Evolutionary conservation across 2,113 vertebrate species (phyloP), one percentile per base, ranked within the genome.

Genomic region (Sclerurus mexicanus): DNA sequence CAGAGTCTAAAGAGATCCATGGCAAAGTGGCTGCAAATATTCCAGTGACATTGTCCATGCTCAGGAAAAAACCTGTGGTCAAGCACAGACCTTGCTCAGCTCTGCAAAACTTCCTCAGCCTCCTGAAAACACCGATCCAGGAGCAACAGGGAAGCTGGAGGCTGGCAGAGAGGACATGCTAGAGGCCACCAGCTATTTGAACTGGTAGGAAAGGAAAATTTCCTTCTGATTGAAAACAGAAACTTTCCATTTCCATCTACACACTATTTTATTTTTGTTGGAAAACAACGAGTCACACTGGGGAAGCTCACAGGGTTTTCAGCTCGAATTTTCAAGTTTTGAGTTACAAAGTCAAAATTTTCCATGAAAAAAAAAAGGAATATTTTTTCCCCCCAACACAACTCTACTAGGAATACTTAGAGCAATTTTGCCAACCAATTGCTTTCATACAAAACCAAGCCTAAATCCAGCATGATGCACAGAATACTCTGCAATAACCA

Each of bases 311-410:
- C 2, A 4, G 59, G 81, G 52, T 74, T 92, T 92, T 90, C 82
- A 77, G 79, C 40, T 60, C 59, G 77, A 90, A 80, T 90, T 92
- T 94, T 86, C 35, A 93, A 90, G 82, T 95, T 94, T 77, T 42
- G 37, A 91, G 67, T 75, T 94, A 67, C 62, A 87, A 96, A 97
- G 66, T 84, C 8, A 71, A 84, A 90, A 67, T 81, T 94, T 93
- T 93, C 90, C 85, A 55, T 42, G 37, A 67, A 40, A 42, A 90
- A 93, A 75, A 79, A 78, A 82, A 27, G 16, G 31, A 71, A 22
- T 52, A 2, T 46, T 55, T 50, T n/a, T 23, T 3, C 30, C 62
- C 21, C 21, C 37, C 63, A 85, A 27, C 40, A 88, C 31, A 81
- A 33, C 20, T 91, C 31, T 46, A 33, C 58, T 55, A 84, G 89